A percentile compares a stretch with the other conserved stretches of the same genome.
Evolutionary conservation across 2,888 invertebrate genomes (phyloP).

Genomic region (Nomada hirtipes): DNA sequence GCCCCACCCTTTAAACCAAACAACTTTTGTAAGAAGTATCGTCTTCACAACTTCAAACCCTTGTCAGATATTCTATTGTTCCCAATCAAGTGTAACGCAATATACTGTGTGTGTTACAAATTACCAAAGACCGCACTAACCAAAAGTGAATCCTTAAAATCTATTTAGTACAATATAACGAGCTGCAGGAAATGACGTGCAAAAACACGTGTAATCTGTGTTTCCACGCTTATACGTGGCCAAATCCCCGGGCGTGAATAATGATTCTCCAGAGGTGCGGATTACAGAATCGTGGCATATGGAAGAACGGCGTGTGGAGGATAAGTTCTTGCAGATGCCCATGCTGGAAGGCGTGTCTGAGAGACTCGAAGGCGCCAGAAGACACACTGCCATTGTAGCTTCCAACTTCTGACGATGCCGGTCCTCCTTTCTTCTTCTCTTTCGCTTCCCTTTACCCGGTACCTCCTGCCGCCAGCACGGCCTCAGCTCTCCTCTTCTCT

Average conservation of each 20-base stretch:
- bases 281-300: constrained; percentile 80
- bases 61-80: too few species aligned
- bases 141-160: too few species aligned
- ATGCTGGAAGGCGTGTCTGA: constrained; percentile 72
- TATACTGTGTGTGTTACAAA: too few species aligned
- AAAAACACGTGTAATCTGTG: constrained; percentile 53
- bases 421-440: constrained; percentile 40
- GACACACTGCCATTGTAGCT: constrained; percentile 77
- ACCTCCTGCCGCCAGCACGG: constrained; percentile 47
- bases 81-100: too few species aligned
- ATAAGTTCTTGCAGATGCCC: constrained; percentile 67
- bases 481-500: constrained; percentile 33
- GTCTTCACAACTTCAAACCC: too few species aligned
- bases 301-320: constrained; percentile 67
- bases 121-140: too few species aligned
- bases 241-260: constrained; percentile 66
- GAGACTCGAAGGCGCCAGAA: constrained; percentile 82
- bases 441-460: constrained; percentile 41
- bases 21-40: too few species aligned
- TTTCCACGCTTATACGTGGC: constrained; percentile 36
- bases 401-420: constrained; percentile 68
- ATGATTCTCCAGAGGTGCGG: constrained; percentile 73
- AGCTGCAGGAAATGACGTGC: constrained; percentile 29
- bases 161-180: neutral
- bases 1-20: too few species aligned